These are phyloP conservation scores for Festucalex cinctus DNA, from an alignment of 2,113 vertebrate species.

Conservation along the genomic window DNA sequence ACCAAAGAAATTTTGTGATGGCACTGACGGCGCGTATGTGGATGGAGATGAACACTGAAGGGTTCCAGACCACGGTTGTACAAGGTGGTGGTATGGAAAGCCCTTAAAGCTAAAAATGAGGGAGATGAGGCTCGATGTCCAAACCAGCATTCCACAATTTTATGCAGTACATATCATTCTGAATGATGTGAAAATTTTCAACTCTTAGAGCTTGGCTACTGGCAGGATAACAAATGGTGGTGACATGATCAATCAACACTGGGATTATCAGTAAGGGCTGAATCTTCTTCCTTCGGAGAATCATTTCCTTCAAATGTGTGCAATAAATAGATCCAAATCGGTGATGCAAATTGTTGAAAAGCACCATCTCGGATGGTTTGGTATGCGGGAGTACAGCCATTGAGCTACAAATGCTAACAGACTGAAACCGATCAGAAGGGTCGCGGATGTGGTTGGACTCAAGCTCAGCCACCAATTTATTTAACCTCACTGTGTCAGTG, in stretches of 20 bases:
- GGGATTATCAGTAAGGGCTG: neutral
- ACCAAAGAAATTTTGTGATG: neutral
- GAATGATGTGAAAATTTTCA: neutral
- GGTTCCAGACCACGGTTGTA: neutral
- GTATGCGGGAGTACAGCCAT: neutral
- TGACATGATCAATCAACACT: neutral
- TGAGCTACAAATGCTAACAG: neutral
- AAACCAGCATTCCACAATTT: neutral
- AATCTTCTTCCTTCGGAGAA: neutral
- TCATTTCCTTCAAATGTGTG: neutral
- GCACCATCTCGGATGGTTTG: constrained; percentile 2
- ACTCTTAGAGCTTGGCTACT: neutral
- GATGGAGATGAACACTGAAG: neutral
- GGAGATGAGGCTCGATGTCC: neutral
- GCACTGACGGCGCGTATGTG: neutral
- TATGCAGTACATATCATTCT: no score
- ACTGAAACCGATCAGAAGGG: neutral
- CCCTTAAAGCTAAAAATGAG: neutral
- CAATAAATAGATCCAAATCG: neutral
- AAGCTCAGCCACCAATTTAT: neutral
- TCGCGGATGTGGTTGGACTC: constrained; percentile 5
- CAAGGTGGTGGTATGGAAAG: neutral
- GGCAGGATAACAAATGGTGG: neutral
- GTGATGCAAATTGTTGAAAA: neutral
- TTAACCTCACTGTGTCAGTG: constrained; percentile 12